Conservation (phyloP, 2,113 vertebrate genomes). For the Pelusios castaneus region DNA sequence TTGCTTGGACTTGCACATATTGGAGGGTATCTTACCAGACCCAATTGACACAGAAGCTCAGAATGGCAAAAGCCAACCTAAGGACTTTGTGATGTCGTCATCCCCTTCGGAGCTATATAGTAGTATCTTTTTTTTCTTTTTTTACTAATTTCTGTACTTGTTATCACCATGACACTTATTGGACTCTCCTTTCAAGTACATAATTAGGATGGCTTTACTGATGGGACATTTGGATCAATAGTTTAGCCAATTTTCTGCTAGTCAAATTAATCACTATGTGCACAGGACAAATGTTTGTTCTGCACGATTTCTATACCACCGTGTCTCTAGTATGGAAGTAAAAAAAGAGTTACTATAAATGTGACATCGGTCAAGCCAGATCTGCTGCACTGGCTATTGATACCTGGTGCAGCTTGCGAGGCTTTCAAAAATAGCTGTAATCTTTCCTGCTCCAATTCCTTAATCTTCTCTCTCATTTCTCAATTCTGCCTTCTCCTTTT, state of each 20-base stretch:
- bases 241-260: constrained; percentile 61
- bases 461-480: neutral
- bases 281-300: constrained; percentile 44
- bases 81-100: constrained; percentile 22
- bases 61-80: neutral
- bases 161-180: neutral
- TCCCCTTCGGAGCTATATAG: neutral
- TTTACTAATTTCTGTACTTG: constrained; percentile 49
- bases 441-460: neutral
- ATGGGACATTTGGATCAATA: constrained; percentile 58
- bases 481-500: neutral
- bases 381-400: neutral
- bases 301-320: neutral
- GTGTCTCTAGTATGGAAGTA: constrained; percentile 42
- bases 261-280: constrained; percentile 59
- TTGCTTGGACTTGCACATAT: constrained; percentile 14
- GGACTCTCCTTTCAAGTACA: constrained; percentile 26
- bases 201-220: constrained; percentile 60
- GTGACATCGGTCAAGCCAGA: constrained; percentile 28
- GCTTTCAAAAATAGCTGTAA: neutral
- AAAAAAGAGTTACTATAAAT: constrained; percentile 38
- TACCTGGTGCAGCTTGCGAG: neutral
- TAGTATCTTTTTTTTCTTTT: constrained; percentile 47
- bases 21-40: neutral
- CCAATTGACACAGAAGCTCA: neutral